A percentile compares a stretch with the other conserved stretches of the same genome.
Evolutionary conservation across 1,140 invertebrate genomes (phyloP).

Genomic region (Pseudomyrmex flavicornis): DNA sequence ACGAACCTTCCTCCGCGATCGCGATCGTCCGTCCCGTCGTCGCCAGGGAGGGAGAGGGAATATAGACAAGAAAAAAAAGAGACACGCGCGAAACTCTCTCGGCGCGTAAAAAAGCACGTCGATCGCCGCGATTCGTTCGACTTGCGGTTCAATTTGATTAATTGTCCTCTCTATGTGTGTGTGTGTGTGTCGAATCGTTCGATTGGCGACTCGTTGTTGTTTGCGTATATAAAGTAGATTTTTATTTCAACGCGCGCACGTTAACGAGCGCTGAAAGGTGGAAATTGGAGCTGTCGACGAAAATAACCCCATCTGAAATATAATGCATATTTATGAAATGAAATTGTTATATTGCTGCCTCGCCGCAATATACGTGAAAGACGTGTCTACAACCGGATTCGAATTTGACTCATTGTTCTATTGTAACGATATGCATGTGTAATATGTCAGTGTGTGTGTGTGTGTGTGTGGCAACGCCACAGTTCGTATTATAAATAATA

Average conservation of each 20-base stretch:
- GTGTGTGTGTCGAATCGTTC: neutral
- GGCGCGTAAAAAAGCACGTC: constrained; percentile 24
- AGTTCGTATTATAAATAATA: too few relatives aligned
- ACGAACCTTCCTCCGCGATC: constrained; percentile 64
- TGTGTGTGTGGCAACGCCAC: too few relatives aligned
- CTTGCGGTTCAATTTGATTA: constrained; percentile 13
- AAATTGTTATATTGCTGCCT: neutral
- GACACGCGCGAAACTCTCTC: constrained; percentile 17
- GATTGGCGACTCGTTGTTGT: neutral
- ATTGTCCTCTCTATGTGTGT: constrained; percentile 3
- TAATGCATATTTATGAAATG: neutral
- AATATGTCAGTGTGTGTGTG: too few relatives aligned
- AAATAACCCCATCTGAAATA: neutral
- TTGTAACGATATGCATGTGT: neutral
- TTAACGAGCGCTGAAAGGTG: neutral
- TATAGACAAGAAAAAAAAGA: constrained; percentile 9
- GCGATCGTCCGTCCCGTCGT: neutral
- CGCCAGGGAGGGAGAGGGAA: neutral
- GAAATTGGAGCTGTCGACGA: neutral
- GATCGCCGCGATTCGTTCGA: constrained; percentile 7
- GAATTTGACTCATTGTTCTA: neutral
- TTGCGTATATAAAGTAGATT: neutral
- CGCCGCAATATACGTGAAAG: neutral
- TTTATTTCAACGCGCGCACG: neutral
- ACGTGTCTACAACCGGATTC: neutral